Conservation (phyloP, 2,888 invertebrate genomes). For the Caenorhabditis sp. region DNA sequence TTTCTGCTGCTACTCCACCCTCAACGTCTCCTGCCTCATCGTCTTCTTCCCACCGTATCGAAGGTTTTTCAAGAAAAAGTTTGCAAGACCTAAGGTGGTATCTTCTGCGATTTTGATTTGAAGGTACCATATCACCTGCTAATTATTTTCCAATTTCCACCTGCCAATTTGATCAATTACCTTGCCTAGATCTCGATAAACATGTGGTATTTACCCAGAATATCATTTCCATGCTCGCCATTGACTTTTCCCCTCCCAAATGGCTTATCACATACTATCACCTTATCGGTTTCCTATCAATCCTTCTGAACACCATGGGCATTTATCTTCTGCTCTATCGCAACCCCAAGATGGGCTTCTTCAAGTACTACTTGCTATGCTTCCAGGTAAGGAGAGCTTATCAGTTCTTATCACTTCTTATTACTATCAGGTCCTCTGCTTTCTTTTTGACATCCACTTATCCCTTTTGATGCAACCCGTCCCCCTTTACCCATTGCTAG, state of each 20-base stretch:
- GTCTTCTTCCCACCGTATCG: neutral
- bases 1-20: neutral
- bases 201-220: too few species aligned
- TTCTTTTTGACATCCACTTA: slow-evolving; percentile 11
- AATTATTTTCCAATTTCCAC: too few species aligned
- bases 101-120: too few species aligned
- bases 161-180: too few species aligned
- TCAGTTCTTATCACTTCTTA: too few species aligned
- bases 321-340: neutral
- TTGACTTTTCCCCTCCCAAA: neutral
- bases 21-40: neutral
- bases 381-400: neutral
- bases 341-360: neutral
- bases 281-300: neutral
- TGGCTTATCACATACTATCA: neutral
- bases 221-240: neutral
- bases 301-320: neutral
- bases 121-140: too few species aligned
- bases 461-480: slow-evolving; percentile 21
- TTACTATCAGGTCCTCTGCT: slow-evolving; percentile 18
- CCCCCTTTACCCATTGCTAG: slow-evolving; percentile 26
- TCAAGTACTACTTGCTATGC: neutral
- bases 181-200: too few species aligned
- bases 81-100: neutral
- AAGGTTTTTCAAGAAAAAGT: neutral